Evolutionary conservation across 2,113 vertebrate genomes (phyloP).

Genomic region (Rhinolophus sinicus): DNA sequence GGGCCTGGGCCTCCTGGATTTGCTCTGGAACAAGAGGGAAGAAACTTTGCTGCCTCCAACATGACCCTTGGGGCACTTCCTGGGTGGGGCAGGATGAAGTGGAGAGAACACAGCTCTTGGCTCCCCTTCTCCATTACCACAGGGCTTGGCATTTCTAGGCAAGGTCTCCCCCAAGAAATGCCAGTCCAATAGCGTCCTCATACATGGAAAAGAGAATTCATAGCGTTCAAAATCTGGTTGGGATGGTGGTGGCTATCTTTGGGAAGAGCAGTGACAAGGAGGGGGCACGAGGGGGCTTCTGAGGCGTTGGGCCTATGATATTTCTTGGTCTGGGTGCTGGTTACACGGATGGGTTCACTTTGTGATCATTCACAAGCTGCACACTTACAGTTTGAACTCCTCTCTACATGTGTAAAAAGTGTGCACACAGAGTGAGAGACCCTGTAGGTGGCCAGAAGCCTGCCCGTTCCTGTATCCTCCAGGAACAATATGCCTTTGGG

Average conservation of each 20-base stretch:
- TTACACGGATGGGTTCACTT: neutral
- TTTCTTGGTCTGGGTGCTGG: neutral
- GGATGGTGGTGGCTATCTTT: neutral
- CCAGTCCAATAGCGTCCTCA: neutral
- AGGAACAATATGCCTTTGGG: neutral
- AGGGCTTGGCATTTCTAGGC: neutral
- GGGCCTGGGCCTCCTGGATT: conserved; percentile 24
- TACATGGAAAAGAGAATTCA: neutral
- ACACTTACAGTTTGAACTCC: neutral
- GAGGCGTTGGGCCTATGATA: neutral
- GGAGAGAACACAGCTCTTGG: neutral
- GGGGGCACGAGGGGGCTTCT: neutral
- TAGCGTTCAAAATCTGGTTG: neutral
- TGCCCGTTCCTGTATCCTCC: neutral
- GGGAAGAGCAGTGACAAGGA: neutral
- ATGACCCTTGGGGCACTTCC: neutral
- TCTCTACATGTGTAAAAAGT: neutral
- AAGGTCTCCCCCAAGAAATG: neutral
- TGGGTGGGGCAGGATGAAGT: fast-evolving
- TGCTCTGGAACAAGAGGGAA: neutral
- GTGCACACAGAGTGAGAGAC: neutral
- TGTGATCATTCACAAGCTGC: neutral
- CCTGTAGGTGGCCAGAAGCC: neutral
- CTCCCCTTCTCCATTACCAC: neutral
- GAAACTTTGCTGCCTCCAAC: neutral